phyloP scores from a whole-genome alignment of 2,888 invertebrate species.

The Drosophila picticornis region DNA sequence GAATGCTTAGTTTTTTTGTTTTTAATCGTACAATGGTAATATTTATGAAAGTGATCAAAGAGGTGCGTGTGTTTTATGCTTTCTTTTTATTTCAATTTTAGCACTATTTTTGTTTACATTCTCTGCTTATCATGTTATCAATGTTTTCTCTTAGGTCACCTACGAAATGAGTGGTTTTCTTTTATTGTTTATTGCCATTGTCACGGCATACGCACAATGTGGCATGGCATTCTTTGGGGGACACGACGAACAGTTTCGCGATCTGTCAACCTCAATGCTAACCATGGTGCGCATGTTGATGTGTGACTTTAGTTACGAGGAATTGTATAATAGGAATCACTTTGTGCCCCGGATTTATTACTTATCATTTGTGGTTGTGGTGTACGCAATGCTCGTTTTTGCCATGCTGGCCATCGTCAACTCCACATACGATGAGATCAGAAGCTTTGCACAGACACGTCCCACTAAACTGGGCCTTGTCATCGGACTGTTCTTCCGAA shows the following conservation, averaged over 20 bases:
- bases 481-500: constrained; percentile 10
- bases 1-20: constrained; percentile 39
- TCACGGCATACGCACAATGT: constrained; percentile 49
- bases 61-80: constrained; percentile 20
- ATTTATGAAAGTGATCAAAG: constrained; percentile 32
- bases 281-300: constrained; percentile 43
- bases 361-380: constrained; percentile 41
- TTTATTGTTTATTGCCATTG: constrained; percentile 37
- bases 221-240: constrained; percentile 49
- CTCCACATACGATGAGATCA: constrained; percentile 40
- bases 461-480: background rate
- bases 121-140: no score
- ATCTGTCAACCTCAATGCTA: constrained; percentile 25
- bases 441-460: background rate
- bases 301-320: constrained; percentile 30
- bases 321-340: background rate
- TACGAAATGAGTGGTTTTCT: constrained; percentile 51
- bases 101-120: background rate
- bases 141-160: constrained; percentile 31
- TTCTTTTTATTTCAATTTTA: background rate
- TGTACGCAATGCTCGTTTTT: constrained; percentile 49
- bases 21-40: constrained; percentile 62
- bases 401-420: constrained; percentile 52
- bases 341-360: constrained; percentile 34
- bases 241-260: constrained; percentile 23